phyloP scores from a whole-genome alignment of 2,797 vertebrate species.

The Gobionotothen gibberifrons region DNA sequence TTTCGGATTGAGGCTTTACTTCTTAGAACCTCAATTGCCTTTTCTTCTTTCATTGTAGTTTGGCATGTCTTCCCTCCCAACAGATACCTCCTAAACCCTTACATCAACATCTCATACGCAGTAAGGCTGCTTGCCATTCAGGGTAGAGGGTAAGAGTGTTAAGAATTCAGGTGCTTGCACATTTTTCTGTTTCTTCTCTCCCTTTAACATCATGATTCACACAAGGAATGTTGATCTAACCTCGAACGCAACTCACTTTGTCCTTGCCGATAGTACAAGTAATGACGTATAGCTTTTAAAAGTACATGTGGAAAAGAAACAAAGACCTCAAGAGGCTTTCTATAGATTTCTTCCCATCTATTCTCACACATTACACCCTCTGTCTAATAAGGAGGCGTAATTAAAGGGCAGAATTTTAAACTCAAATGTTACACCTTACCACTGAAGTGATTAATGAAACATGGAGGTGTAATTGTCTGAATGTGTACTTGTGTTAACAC shows the following conservation, averaged over 20 bases:
- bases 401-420: conserved; percentile 4
- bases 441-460: conserved; percentile 6
- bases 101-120: conserved; percentile 51
- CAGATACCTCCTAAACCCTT: conserved; percentile 52
- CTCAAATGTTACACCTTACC: background rate
- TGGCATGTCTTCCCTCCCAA: conserved; percentile 28
- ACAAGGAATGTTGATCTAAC: conserved; percentile 52
- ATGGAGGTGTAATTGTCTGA: background rate
- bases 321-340: conserved; percentile 8
- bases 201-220: conserved; percentile 39
- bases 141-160: conserved; percentile 19
- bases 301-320: conserved; percentile 5
- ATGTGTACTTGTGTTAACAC: conserved; percentile 5
- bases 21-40: conserved; percentile 27
- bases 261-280: conserved; percentile 36
- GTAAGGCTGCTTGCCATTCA: conserved; percentile 58
- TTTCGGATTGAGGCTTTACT: conserved; percentile 36
- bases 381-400: background rate
- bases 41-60: conserved; percentile 39
- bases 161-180: conserved; percentile 52
- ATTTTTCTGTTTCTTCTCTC: conserved; percentile 32
- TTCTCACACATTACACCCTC: background rate
- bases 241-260: conserved; percentile 34
- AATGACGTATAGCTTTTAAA: conserved; percentile 15
- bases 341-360: background rate